Evolutionary conservation across 1,140 invertebrate genomes (phyloP), one percentile per base, ranked within the genome.

Genomic region (Samia ricini): DNA sequence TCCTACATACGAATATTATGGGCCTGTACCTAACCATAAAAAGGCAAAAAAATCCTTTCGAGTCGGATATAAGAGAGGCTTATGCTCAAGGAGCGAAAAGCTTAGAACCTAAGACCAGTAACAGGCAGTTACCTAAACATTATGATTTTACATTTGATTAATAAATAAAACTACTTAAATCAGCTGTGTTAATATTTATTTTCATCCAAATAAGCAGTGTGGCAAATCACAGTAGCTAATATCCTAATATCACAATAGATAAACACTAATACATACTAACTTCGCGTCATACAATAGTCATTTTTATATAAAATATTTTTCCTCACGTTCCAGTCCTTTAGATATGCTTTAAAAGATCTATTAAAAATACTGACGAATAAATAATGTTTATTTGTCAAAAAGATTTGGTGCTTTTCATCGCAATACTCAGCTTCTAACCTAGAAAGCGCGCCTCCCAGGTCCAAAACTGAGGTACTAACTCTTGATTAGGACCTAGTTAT

Each of bases 1-100:
- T 19, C 79, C 91, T 2, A 93, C 92, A 2, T 93, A 93, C 68
- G 92, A 94, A 20, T 93, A 94, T 79, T 93, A 92, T 79, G 92
- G 92, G 0, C 92, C 92, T n/a, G 77, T 74, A 51, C 66, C 85
- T 10, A 85, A 92, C 81, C 76, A 85, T 21, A 64, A 54, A 23
- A 85, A 75, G 71, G 54, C 64, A 21, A 54, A 83, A 62, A 78
- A 76, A 78, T n/a, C 79, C 85, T 50, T 87, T 85, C 56, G 33
- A 77, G 22, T 83, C 81, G 3, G 89, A 93, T 63, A 80, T 94
- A 19, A 92, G 91, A 69, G 93, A 93, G 50, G 93, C 93, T 2
- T 95, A 95, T 74, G 92, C 91, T 60, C 94, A 93, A 60, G 95
- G 95, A 10, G 82, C 95, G 4, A 93, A 91, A 71, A 95, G 92